Evolutionary conservation across 2,113 vertebrate genomes (phyloP), one percentile per base, ranked within the genome.

Genomic region (Myiozetetes cayanensis): DNA sequence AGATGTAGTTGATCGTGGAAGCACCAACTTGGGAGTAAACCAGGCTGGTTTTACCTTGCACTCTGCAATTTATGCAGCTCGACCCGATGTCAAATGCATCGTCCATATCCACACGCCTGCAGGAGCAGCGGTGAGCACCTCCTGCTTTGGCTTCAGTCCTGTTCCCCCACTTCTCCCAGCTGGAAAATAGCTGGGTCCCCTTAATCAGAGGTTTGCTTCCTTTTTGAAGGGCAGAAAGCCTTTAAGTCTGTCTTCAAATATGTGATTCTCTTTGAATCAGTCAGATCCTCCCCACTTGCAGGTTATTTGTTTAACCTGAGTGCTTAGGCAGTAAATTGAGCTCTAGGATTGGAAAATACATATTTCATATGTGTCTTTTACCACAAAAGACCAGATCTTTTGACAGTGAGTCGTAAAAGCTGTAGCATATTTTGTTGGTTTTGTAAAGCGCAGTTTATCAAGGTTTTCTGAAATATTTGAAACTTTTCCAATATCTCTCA

Each of bases 21-120:
- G 99, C 96, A 99, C 99, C 56, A 99, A 99, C 79, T 70, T 99
- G 23, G 99, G 99, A 4, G 98, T 99, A 20, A 99, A 99, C 87
- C 98, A 99, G 90, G 99, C 99, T 12, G 99, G 99, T 61, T 99
- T 99, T 97, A 98, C 96, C 0, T 97, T 99, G 71, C 99, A 99
- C 79, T 99, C 99, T 3, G 99, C 99, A 31, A 99, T 99, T 87
- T 99, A 99, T 1, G 97, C 99, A 0, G 97, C 99, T 7, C 98
- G 99, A 10, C 99, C 99, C 0, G 99, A 99, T 14, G 83, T 98
- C 81, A 99, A 98, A 82, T 99, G 99, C 90, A 97, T 99, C 4
- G 99, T 99, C 30, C 99, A 99, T 41, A 98, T 99, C 61, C 99
- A 99, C 96, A 99, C 99, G 0, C 96, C 99, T 2, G 99, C 99